Percentiles rank a stretch among this genome's conserved stretches.
Evolutionary conservation across 2,888 invertebrate genomes (phyloP).

Genomic region (Monoplex corrugatus): DNA sequence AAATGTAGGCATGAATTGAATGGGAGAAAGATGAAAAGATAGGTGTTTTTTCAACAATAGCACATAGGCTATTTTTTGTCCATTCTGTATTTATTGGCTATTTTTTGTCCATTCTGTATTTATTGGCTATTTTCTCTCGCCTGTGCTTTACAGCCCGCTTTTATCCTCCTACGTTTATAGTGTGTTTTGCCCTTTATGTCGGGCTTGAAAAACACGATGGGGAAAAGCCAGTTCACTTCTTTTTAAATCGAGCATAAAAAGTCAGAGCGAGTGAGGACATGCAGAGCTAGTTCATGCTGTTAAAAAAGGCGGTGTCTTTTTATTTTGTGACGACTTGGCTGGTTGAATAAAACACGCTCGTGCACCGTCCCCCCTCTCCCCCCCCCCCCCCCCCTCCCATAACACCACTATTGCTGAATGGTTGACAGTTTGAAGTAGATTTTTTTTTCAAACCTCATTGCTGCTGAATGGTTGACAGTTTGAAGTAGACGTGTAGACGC

Average conservation of each 20-base stretch:
- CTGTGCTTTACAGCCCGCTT: no score
- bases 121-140: no score
- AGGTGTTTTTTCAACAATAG: no score
- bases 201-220: neutral
- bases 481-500: conserved; percentile 24
- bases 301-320: conserved; percentile 11
- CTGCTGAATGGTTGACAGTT: conserved; percentile 27
- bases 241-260: neutral
- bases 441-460: no score
- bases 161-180: no score
- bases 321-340: neutral
- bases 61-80: no score
- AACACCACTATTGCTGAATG: neutral
- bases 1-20: no score
- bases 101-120: no score
- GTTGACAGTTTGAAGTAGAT: no score
- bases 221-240: neutral
- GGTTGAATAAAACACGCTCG: neutral
- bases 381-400: neutral
- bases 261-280: neutral
- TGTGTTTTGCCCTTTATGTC: neutral
- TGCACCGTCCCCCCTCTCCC: neutral
- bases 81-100: no score
- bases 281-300: neutral
- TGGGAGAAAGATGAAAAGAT: no score